These are phyloP conservation scores for Clinocottus analis DNA, from an alignment of 2,113 vertebrate species.

Conservation along the genomic window DNA sequence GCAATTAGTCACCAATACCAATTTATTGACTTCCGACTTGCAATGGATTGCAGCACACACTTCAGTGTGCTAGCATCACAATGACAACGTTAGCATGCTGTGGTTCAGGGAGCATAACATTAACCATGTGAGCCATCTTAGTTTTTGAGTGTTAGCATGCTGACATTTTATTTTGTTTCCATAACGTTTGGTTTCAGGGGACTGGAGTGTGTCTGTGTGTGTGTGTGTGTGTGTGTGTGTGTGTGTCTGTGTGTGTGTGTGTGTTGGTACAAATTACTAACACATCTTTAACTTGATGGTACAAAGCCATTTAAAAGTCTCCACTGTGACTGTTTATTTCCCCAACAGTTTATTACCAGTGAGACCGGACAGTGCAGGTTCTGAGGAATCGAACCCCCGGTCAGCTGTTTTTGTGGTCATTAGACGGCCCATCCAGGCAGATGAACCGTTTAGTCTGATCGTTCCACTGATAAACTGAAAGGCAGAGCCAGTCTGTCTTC, in stretches of 20 bases:
- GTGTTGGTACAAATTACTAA: not conserved
- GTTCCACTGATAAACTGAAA: not conserved
- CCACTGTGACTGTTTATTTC: conserved; percentile 8
- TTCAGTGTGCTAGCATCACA: no score
- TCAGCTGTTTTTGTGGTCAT: conserved; percentile 1
- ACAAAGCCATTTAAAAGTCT: not conserved
- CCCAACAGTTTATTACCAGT: conserved; percentile 7
- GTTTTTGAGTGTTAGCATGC: not conserved
- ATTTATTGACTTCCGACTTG: no score
- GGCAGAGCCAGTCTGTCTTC: conserved; percentile 15
- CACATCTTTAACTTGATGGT: conserved; percentile 4
- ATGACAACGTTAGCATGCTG: not conserved
- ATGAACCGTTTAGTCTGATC: not conserved
- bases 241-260: not conserved
- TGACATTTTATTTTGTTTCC: not conserved
- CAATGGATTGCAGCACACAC: no score
- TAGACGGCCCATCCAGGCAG: conserved; percentile 13
- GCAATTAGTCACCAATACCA: no score
- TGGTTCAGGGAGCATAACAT: no score
- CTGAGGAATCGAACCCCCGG: not conserved
- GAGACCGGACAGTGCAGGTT: conserved; percentile 16
- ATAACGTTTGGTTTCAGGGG: not conserved
- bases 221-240: not conserved
- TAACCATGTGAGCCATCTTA: not conserved
- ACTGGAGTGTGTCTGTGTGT: not conserved